Evolutionary conservation across 2,888 invertebrate genomes (phyloP), one percentile per base, ranked within the genome.

Genomic region (Drosophila quinaria): DNA sequence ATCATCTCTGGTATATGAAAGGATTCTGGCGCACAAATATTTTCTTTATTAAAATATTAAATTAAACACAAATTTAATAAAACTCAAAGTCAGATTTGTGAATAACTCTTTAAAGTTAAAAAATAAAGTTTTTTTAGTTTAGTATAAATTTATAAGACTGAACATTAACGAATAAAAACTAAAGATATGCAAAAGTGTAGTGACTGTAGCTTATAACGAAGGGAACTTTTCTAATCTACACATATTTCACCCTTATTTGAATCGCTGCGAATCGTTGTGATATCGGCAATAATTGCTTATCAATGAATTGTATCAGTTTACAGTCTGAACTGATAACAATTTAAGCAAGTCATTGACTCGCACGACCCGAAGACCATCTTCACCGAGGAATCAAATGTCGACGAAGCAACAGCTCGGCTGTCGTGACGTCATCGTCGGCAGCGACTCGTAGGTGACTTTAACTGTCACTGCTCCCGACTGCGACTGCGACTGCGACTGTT

Each of bases 401-500:
- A 47, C 29, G 52, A 62, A 58, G 51, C 56, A 19, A 49, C 33
- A 25, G n/a, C 74, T 63, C 50, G 56, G 13, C 33, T 50, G 63
- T 39, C 61, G 68, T 69, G 50, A 62, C 63, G 58, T 59, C 42
- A 47, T 11, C 47, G 47, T 42, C 52, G 68, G 29, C 47, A n/a
- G 42, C 42, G 52, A 50, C 50, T 60, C 52, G 65, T 83, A 83
- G 84, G 70, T 68, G 76, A 80, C 62, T 80, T 61, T 69, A 55
- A 61, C 66, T 61, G 63, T 55, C 66, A 31, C 50, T 49, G 61
- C 51, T 52, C 15, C 52, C 61, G 47, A 17, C 39, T 50, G 29
- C 29, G 25, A 25, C 22, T 1, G 22, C 22, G 22, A 22, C 22
- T 22, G 22, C 22, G 25, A 25, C 25, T 25, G 49, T 51, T 44